These are phyloP conservation scores for Eurytoma adleriae DNA, from an alignment of 2,888 invertebrate species.

Conservation along the genomic window DNA sequence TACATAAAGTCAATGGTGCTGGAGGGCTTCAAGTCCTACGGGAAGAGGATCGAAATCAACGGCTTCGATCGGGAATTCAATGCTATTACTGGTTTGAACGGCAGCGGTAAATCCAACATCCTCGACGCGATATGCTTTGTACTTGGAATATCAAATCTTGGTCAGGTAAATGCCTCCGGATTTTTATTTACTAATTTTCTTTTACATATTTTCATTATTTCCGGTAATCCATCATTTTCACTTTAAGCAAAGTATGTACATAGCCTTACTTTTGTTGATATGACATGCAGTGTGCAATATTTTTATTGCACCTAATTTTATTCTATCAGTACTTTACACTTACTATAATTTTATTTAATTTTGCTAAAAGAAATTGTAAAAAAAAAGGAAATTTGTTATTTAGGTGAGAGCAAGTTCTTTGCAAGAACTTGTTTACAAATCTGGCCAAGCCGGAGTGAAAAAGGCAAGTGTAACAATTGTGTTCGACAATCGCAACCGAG, in stretches of 20 bases:
- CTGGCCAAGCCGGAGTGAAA: conserved; percentile 96
- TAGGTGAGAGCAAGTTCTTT: conserved; percentile 93
- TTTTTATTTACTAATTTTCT: conserved; percentile 43
- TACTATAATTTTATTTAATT: no score
- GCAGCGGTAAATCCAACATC: conserved; percentile 98
- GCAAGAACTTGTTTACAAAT: conserved; percentile 98
- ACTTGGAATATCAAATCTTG: conserved; percentile 94
- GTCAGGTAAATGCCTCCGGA: conserved; percentile 83
- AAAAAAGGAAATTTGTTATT: conserved; percentile 4
- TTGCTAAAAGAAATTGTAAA: background rate
- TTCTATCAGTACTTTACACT: background rate
- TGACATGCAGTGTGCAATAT: background rate
- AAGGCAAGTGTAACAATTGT: conserved; percentile 97
- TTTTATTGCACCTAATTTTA: background rate
- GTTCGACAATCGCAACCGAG: conserved; percentile 93
- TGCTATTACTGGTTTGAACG: conserved; percentile 98
- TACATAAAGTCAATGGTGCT: conserved; percentile 93
- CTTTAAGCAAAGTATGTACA: background rate
- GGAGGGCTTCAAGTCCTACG: conserved; percentile 99
- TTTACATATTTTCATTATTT: background rate
- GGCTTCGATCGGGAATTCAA: conserved; percentile 97
- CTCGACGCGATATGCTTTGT: conserved; percentile 99
- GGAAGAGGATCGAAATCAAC: conserved; percentile 91
- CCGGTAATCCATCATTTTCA: no score
- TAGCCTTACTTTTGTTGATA: conserved; percentile 38